Conservation (phyloP, 2,888 invertebrate genomes). For the Rhamphomyia laevipes region DNA sequence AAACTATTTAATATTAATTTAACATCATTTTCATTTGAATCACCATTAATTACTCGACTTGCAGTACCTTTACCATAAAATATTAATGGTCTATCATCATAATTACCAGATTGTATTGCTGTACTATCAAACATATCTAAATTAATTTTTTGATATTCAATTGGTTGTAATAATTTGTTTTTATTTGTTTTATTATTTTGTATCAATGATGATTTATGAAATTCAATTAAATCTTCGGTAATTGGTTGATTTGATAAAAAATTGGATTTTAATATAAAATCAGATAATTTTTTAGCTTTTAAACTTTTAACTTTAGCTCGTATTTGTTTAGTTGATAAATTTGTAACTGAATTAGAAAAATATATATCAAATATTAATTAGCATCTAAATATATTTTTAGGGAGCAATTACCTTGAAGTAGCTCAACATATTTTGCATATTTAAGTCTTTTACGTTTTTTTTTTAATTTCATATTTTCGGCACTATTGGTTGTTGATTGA, state of each 20-base stretch:
- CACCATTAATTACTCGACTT: conserved; percentile 19
- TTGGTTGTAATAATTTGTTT: conserved; percentile 19
- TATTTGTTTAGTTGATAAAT: conserved; percentile 48
- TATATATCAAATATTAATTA: conserved; percentile 9
- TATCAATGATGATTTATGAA: not conserved
- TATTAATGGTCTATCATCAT: conserved; percentile 32
- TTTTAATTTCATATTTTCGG: conserved; percentile 22
- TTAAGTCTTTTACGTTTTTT: conserved; percentile 41
- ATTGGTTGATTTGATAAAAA: conserved; percentile 1
- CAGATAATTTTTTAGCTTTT: conserved; percentile 52
- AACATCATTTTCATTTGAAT: conserved; percentile 24
- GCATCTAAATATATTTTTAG: not conserved
- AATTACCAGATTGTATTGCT: conserved; percentile 23
- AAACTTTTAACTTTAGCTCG: conserved; percentile 57
- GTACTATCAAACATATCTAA: conserved; percentile 27
- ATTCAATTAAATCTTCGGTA: not conserved
- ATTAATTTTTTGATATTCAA: conserved; percentile 32
- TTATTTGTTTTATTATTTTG: conserved; percentile 1
- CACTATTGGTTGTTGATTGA: conserved; percentile 21
- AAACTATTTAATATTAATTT: conserved; percentile 31
- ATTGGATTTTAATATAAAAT: conserved; percentile 47
- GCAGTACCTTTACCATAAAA: conserved; percentile 29
- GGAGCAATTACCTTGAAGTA: conserved; percentile 49
- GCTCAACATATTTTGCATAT: conserved; percentile 51
- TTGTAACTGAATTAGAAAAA: conserved; percentile 44